Evolutionary conservation across 2,888 invertebrate genomes (phyloP).

Genomic region (Watsonalla binaria): DNA sequence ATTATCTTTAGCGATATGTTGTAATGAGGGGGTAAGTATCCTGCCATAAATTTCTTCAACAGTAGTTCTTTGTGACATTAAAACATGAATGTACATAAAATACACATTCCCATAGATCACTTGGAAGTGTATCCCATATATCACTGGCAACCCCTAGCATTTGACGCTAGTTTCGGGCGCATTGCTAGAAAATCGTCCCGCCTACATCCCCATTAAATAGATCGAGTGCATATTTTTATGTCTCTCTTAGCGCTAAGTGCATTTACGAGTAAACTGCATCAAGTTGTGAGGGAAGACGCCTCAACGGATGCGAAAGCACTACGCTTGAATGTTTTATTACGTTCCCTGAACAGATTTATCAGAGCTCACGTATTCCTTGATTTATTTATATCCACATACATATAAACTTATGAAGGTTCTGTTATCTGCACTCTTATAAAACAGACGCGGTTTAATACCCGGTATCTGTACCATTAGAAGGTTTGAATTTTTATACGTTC

Average conservation of each 20-base stretch:
- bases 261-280: slow-evolving; percentile 67
- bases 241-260: slow-evolving; percentile 66
- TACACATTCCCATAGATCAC: neutral
- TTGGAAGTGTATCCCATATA: neutral
- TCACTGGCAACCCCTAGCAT: slow-evolving; percentile 23
- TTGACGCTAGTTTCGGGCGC: slow-evolving; percentile 37
- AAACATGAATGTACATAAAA: neutral
- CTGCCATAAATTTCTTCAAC: too few relatives aligned
- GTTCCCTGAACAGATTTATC: slow-evolving; percentile 40
- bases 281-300: slow-evolving; percentile 31
- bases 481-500: slow-evolving; percentile 33
- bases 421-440: slow-evolving; percentile 59
- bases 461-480: slow-evolving; percentile 47
- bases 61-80: too few relatives aligned
- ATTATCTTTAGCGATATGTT: too few relatives aligned
- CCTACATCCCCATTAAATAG: slow-evolving; percentile 64
- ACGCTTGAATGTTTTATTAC: slow-evolving; percentile 53
- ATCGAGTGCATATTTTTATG: slow-evolving; percentile 68
- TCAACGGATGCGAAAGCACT: slow-evolving; percentile 42
- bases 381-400: slow-evolving; percentile 16
- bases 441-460: slow-evolving; percentile 44
- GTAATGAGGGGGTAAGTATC: too few relatives aligned
- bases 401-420: slow-evolving; percentile 45
- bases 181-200: slow-evolving; percentile 36
- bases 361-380: slow-evolving; percentile 28